Percentiles rank a stretch among this genome's conserved stretches.
Evolutionary conservation across 2,113 vertebrate genomes (phyloP).

Genomic region (Xiphophorus maculatus): DNA sequence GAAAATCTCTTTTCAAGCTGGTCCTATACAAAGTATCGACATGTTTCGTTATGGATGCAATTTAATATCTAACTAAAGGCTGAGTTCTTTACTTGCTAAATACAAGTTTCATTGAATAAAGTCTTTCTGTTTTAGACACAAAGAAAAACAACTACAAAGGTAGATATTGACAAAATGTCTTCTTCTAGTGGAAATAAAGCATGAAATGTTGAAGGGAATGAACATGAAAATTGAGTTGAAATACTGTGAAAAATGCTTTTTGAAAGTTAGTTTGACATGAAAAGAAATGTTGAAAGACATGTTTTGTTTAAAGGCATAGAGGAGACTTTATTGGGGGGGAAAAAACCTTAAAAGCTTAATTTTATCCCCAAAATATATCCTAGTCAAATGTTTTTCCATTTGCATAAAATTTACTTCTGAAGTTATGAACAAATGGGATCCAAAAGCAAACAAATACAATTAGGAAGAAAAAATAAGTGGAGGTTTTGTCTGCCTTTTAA

Average conservation of each 20-base stretch:
- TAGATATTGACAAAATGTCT: not conserved
- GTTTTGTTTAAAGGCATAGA: too few relatives aligned
- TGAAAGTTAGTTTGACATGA: too few relatives aligned
- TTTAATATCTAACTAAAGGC: not conserved
- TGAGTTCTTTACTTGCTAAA: not conserved
- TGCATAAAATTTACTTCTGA: not conserved
- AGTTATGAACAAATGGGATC: not conserved
- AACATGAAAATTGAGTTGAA: not conserved
- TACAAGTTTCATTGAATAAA: not conserved
- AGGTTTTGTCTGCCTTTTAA: too few relatives aligned
- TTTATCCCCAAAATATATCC: too few relatives aligned
- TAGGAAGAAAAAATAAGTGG: too few relatives aligned
- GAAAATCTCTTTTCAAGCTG: not conserved
- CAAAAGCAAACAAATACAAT: not conserved
- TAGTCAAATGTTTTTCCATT: not conserved
- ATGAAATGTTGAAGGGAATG: not conserved
- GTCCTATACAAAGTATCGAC: not conserved
- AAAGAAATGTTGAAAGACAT: too few relatives aligned
- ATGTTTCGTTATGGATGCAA: not conserved
- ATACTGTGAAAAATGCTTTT: not conserved
- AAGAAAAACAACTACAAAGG: too few relatives aligned
- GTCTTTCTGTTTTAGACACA: too few relatives aligned
- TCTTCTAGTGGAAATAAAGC: not conserved
- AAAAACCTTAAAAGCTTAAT: too few relatives aligned
- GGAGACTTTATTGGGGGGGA: too few relatives aligned